Conservation (phyloP, 2,888 invertebrate genomes). For the Schizaphis graminum region DNA sequence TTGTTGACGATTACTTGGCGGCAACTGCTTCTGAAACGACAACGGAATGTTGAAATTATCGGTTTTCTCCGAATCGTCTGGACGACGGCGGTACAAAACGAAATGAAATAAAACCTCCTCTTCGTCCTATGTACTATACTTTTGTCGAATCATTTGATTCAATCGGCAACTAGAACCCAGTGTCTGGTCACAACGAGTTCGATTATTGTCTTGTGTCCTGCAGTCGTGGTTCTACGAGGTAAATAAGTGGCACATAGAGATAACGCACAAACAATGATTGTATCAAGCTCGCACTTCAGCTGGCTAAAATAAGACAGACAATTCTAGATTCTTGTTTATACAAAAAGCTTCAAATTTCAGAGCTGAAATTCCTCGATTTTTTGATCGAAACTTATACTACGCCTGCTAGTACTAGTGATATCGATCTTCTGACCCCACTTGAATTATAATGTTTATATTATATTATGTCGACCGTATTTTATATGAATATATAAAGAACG, state of each 20-base stretch:
- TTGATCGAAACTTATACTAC: neutral
- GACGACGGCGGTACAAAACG: neutral
- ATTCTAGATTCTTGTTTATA: neutral
- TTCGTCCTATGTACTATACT: neutral
- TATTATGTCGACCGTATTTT: neutral
- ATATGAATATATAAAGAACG: neutral
- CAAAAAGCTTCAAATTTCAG: neutral
- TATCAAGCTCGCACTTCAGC: neutral
- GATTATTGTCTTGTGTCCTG: neutral
- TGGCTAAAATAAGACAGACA: neutral
- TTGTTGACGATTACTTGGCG: constrained; percentile 32
- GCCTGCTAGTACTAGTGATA: neutral
- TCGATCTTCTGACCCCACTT: neutral
- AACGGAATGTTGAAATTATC: constrained; percentile 17
- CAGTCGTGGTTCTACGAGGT: neutral
- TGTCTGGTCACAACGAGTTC: too few relatives aligned
- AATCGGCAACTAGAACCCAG: neutral
- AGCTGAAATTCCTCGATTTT: neutral
- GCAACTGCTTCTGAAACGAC: neutral
- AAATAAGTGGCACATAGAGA: neutral
- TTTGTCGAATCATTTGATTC: neutral
- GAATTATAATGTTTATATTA: neutral
- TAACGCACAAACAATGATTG: neutral
- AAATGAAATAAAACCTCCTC: neutral
- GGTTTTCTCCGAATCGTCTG: neutral